Evolutionary conservation across 2,797 vertebrate species (phyloP), one percentile per base, ranked within the genome.

Genomic region (Enteromius thamalakanensis): DNA sequence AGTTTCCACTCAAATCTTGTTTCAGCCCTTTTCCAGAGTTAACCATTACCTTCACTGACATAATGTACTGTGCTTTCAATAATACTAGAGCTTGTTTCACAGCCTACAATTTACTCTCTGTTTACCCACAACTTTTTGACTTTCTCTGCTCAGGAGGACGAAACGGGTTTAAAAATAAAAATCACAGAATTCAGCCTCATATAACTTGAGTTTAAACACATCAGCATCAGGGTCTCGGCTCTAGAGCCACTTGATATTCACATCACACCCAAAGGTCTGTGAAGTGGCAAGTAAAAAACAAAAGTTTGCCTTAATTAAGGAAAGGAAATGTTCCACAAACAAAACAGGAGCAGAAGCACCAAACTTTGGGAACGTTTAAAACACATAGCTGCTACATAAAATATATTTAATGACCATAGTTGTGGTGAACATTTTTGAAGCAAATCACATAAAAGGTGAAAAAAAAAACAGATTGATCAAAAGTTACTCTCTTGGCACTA

Each of bases 181-280:
- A 45, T 17, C 68, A 17, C 68, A 60, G 49, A 32, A 77, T 83
- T 74, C 7, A 51, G 53, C 51, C 70, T 47, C 26, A 64, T 69
- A 67, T 51, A 69, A 70, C 23, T 15, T 78, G 17, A 42, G 71
- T 84, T 91, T 89, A 87, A 89, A 91, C 89, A 90, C 83, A 87
- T 81, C 90, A 89, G 87, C 79, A 89, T 91, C 79, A 87, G 87
- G 86, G 86, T 86, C 88, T 88, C 82, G 87, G 91, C 82, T 87
- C 87, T 88, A 92, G 84, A 87, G 87, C 90, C 93, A 93, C 85
- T 96, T 95, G 92, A 87, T 94, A 95, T 96, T 95, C 94, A 88
- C 90, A 92, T 92, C 94, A 95, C 94, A 94, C 88, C 89, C 90
- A 92, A 91, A 93, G 90, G 91, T 93, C 89, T 91, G 92, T 91